These are phyloP conservation scores for Leptopilina drosophilae DNA, from an alignment of 2,888 invertebrate species.

Conservation along the genomic window DNA sequence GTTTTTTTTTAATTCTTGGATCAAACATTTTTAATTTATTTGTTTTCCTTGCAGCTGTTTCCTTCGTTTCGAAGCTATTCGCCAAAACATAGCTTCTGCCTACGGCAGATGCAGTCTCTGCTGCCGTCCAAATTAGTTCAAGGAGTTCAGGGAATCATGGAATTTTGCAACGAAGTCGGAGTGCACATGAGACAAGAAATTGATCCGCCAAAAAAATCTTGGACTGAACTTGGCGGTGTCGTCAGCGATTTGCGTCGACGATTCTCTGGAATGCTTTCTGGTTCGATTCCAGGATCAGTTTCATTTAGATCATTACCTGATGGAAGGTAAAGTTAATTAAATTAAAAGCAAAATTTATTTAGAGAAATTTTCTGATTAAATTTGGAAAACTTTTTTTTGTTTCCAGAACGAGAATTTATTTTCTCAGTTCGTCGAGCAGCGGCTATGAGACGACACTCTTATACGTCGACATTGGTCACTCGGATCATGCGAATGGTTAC, in stretches of 20 bases:
- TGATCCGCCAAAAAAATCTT: constrained; percentile 77
- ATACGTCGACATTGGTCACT: constrained; percentile 88
- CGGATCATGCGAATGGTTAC: constrained; percentile 79
- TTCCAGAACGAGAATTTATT: constrained; percentile 88
- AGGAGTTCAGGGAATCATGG: constrained; percentile 45
- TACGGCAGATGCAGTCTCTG: constrained; percentile 10
- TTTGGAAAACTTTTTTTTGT: constrained; percentile 8
- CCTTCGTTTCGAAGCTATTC: constrained; percentile 29
- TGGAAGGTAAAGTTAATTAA: constrained; percentile 77
- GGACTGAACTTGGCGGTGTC: constrained; percentile 89
- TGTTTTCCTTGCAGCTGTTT: constrained; percentile 15
- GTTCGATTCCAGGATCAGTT: constrained; percentile 88
- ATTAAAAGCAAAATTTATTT: no score
- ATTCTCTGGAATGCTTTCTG: constrained; percentile 86
- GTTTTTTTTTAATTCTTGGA: no score
- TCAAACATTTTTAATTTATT: no score
- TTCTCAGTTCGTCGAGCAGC: constrained; percentile 91
- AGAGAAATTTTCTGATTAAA: background rate
- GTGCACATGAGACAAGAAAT: constrained; percentile 35
- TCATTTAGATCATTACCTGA: constrained; percentile 88
- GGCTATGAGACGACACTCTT: constrained; percentile 94
- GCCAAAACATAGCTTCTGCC: constrained; percentile 20
- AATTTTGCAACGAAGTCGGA: constrained; percentile 42
- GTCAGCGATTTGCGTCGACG: constrained; percentile 90
- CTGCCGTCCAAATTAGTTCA: constrained; percentile 22